phyloP scores from a whole-genome alignment of 2,113 vertebrate genomes.

The Orycteropus afer region DNA sequence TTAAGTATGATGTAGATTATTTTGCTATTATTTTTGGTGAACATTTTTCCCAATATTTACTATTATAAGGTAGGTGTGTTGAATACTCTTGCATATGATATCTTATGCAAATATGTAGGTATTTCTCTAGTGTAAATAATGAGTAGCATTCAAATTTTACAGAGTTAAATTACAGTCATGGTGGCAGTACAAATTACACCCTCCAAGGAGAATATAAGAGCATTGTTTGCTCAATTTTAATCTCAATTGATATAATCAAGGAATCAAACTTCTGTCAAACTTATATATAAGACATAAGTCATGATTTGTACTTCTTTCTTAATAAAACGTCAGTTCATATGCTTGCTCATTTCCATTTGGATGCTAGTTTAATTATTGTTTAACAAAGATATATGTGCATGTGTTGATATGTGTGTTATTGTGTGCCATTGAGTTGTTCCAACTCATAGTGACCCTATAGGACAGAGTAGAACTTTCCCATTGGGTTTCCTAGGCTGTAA shows the following conservation, averaged over 20 bases:
- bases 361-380: background rate
- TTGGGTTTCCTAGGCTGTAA: too few relatives aligned
- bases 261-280: background rate
- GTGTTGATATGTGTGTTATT: too few relatives aligned
- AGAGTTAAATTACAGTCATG: background rate
- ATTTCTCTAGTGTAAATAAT: background rate
- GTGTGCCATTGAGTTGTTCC: too few relatives aligned
- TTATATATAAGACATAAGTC: background rate
- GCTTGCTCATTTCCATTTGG: background rate
- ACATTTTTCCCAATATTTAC: background rate
- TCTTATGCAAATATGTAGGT: background rate
- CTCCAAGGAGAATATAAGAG: background rate
- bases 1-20: background rate
- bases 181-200: background rate
- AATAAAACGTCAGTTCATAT: background rate
- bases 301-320: background rate
- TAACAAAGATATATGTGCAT: background rate
- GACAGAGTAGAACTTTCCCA: too few relatives aligned
- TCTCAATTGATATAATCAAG: background rate
- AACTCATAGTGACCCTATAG: too few relatives aligned
- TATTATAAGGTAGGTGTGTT: background rate
- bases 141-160: background rate
- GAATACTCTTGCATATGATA: background rate
- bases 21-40: constrained; percentile 14
- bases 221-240: background rate